These are phyloP conservation scores for Paraescarpia echinospica DNA, from an alignment of 1,140 invertebrate species.

Conservation along the genomic window DNA sequence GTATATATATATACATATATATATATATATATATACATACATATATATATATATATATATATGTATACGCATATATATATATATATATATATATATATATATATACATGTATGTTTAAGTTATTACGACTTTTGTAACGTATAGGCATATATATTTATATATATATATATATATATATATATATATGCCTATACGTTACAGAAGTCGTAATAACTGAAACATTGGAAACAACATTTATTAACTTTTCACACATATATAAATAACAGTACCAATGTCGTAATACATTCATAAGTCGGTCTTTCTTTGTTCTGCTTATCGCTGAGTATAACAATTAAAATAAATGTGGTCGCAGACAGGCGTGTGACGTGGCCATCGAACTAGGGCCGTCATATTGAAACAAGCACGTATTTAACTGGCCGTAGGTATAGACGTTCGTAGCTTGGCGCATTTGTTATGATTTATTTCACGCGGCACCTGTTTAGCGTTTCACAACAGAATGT, in stretches of 20 bases:
- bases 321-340: too few species aligned
- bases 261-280: background rate
- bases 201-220: too few species aligned
- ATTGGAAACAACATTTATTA: too few species aligned
- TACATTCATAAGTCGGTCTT: background rate
- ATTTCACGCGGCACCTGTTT: background rate
- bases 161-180: background rate
- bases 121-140: too few species aligned
- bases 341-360: background rate
- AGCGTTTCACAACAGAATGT: background rate
- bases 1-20: background rate
- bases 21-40: background rate
- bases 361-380: background rate
- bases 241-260: too few species aligned
- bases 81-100: slow-evolving; percentile 3
- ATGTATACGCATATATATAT: background rate
- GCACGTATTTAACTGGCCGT: background rate
- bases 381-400: background rate
- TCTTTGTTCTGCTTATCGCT: too few species aligned
- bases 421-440: background rate
- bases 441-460: background rate
- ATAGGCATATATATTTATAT: background rate
- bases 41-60: background rate
- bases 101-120: background rate
- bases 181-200: background rate